Base-by-base conservation (phyloP, 2,888 invertebrate genomes). In the Coronaproctus castanopsis region DNA sequence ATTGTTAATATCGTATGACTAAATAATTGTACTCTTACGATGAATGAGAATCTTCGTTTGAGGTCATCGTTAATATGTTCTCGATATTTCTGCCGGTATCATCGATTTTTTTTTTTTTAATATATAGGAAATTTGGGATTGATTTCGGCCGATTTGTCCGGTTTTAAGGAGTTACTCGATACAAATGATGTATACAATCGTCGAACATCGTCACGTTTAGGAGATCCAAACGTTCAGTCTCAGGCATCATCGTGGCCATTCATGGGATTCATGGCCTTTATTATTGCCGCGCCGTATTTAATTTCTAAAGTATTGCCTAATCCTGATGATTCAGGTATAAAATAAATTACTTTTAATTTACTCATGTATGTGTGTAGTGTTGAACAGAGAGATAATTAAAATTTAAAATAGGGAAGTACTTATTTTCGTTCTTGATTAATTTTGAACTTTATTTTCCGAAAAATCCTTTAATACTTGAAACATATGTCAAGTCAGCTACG, bases 201-300 rank as follows among this genome's bases (percentile, higher is more conserved):
- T 51, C 51, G 57, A 36, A 53, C 54, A 19, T 19, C 64, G 49
- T 70, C 70, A 66, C 70, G 70, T 53, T 67, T 69, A 21, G 65
- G 52, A 68, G 76, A 63, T 72, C 73, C 50, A 64, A 72, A 71
- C 62, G 69, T 55, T 69, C 67, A 66, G 63, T 64, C 71, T 53
- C 63, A 71, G 59, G 68, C 75, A 10, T 74, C 78, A 1, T 81
- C 85, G 2, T 95, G 93, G 95, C 90, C 95, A 0, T 83, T 93
- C 14, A 70, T 95, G 2, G 77, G 92, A 66, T 95, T 96, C 75
- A 78, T 95, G 67, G 85, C 86, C 2, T 80, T 93, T 59, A 82
- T 95, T 54, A 78, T 92, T 57, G 87, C 89, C 0, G 91, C 90
- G 10, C 96, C 97, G 0, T 96, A 91, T 75, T 76, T 97, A 54